Conservation (phyloP, 2,113 vertebrate species). For the Saccopteryx bilineata region DNA sequence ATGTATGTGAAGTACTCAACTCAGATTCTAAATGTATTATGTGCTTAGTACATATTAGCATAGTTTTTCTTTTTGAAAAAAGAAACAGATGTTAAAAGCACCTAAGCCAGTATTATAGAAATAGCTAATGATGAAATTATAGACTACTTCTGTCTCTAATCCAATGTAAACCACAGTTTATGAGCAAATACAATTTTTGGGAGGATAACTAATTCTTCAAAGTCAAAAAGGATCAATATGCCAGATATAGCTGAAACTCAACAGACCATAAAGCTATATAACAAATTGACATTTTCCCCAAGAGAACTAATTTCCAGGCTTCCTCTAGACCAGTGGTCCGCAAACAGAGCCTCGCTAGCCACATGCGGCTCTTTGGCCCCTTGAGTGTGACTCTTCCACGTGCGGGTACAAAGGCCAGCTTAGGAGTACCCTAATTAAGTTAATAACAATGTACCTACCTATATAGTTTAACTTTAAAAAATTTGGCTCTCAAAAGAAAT, state of each 20-base stretch:
- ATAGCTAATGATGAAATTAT: slow-evolving; percentile 12
- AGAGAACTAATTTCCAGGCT: background rate
- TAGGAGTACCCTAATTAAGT: too few relatives aligned
- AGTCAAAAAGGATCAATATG: slow-evolving; percentile 28
- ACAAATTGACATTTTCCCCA: background rate
- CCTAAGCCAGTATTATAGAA: background rate
- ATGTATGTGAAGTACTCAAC: background rate
- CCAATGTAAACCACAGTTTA: slow-evolving; percentile 16
- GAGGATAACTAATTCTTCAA: slow-evolving; percentile 5
- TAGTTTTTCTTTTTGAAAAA: background rate
- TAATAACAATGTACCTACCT: too few relatives aligned
- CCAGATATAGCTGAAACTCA: background rate
- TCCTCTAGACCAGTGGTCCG: background rate
- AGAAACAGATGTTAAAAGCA: background rate
- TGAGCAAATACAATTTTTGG: slow-evolving; percentile 42
- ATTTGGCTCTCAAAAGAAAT: too few relatives aligned
- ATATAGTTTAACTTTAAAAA: too few relatives aligned
- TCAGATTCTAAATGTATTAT: background rate
- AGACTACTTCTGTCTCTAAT: slow-evolving; percentile 15
- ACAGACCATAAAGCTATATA: background rate
- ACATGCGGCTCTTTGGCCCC: too few relatives aligned
- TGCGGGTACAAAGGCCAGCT: too few relatives aligned
- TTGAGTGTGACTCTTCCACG: too few relatives aligned
- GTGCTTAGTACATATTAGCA: slow-evolving; percentile 13
- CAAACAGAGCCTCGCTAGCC: too few relatives aligned